Evolutionary conservation across 64 coral and sea anemone genomes (phyloP), one percentile per base, ranked within the genome.

Genomic region (Montipora capricornis): DNA sequence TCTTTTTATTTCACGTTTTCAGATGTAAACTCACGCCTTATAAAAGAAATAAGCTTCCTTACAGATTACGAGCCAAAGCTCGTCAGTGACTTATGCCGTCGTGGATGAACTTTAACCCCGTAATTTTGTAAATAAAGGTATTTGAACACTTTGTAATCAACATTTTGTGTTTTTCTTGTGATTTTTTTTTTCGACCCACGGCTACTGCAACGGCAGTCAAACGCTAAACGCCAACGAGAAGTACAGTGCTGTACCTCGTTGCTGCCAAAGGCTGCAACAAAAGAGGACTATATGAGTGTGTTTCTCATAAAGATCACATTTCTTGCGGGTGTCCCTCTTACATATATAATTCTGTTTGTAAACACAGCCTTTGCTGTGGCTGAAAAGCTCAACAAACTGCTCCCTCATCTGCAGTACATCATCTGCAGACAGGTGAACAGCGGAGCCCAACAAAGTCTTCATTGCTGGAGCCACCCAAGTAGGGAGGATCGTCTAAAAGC

Each of bases 71-170:
- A 85, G 59, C 82, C 82, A 5, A 67, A 67, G 44, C 62, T 85
- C 64, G 62, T 85, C 2, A 85, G 82, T 69, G 44, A 64, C 8
- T 50, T 85, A 16, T 85, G 82, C 64, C 67, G 82, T 46, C 60
- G 24, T 47, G 45, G 60, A 17, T 85, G 62, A 85, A 48, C 16
- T 49, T 44, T 47, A 44, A 8, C 26, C 7, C 19, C 22, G 29
- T 24, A 47, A 85, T 49, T 48, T 85, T 85, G 62, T 85, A 70
- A 85, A 85, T 85, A 85, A 85, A 85, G 9, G 15, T 20, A 19
- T 47, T 70, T 48, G 7, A 8, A 85, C 66, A 60, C 51, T 16
- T 49, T 19, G 49, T 19, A 16, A 14, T 76, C 7, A 15, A 0
- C 37, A 49, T 50, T 14, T 78, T 17, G 13, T 1, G 46, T 78